A percentile compares a stretch with the other conserved stretches of the same genome.
Conservation (phyloP, 2,888 invertebrate species). For the Noctua janthe region DNA sequence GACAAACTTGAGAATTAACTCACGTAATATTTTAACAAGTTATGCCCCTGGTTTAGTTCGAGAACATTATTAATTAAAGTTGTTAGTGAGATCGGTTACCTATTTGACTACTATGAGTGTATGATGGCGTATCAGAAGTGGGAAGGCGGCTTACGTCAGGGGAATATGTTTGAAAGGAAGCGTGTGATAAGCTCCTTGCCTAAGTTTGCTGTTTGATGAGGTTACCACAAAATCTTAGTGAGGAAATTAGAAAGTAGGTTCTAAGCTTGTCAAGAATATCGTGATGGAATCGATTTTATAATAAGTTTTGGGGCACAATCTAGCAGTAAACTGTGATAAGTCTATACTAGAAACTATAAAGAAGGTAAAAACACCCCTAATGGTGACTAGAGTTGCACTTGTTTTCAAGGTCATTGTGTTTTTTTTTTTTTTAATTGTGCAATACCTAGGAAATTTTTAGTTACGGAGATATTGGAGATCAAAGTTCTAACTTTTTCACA, state of each 20-base stretch:
- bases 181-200: conserved; percentile 20
- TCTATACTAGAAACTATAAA: too few species aligned
- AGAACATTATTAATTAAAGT: conserved; percentile 73
- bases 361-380: too few species aligned
- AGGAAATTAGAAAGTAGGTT: conserved; percentile 16
- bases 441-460: too few species aligned
- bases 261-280: background rate
- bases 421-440: too few species aligned
- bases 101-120: conserved; percentile 51
- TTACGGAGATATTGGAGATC: too few species aligned
- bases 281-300: background rate
- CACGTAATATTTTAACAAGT: conserved; percentile 69
- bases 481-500: too few species aligned
- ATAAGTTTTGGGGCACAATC: too few species aligned
- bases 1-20: conserved; percentile 70
- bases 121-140: conserved; percentile 41
- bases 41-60: conserved; percentile 67
- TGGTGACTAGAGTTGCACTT: too few species aligned
- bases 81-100: conserved; percentile 64
- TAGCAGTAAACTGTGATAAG: too few species aligned
- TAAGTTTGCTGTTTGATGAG: conserved; percentile 22
- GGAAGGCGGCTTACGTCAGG: conserved; percentile 23
- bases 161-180: conserved; percentile 35
- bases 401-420: too few species aligned
- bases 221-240: conserved; percentile 18